Conservation (phyloP, 1,140 invertebrate genomes). For the Drosophila micromelanica region DNA sequence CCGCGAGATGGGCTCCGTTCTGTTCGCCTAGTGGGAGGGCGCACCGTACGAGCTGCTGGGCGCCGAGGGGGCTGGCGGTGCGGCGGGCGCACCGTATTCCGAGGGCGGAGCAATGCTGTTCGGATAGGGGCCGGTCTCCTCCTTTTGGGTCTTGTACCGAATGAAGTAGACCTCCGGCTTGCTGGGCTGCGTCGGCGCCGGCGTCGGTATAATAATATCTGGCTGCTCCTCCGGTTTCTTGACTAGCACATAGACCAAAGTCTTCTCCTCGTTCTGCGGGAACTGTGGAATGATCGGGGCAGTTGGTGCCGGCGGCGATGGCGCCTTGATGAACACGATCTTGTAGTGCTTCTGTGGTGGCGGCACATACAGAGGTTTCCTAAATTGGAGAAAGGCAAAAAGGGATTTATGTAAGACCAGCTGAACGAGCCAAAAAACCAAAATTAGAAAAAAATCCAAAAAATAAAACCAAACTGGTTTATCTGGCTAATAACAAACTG, state of each 20-base stretch:
- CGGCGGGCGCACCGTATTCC: constrained; percentile 85
- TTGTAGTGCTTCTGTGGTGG: constrained; percentile 95
- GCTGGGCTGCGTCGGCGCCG: constrained; percentile 91
- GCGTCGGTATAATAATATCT: constrained; percentile 90
- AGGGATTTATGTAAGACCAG: constrained; percentile 10
- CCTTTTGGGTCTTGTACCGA: constrained; percentile 91
- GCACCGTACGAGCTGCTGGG: constrained; percentile 82
- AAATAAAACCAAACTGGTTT: constrained; percentile 21
- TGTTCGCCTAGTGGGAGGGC: constrained; percentile 67
- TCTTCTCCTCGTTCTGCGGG: constrained; percentile 93
- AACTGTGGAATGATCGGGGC: constrained; percentile 90
- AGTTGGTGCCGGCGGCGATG: constrained; percentile 91
- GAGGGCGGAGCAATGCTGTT: constrained; percentile 85
- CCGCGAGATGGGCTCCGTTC: constrained; percentile 45
- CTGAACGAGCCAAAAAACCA: background rate
- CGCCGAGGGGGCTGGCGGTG: constrained; percentile 76
- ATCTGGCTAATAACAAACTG: constrained; percentile 38
- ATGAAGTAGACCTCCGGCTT: constrained; percentile 95
- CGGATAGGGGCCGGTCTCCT: constrained; percentile 85
- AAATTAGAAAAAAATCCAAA: constrained; percentile 35
- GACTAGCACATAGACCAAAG: constrained; percentile 94
- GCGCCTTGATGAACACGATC: constrained; percentile 95
- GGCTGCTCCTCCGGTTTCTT: constrained; percentile 94
- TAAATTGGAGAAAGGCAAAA: constrained; percentile 18
- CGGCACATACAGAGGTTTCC: constrained; percentile 87